These are phyloP conservation scores for Syncerus caffer DNA, from an alignment of 2,797 vertebrate genomes.

Conservation along the genomic window DNA sequence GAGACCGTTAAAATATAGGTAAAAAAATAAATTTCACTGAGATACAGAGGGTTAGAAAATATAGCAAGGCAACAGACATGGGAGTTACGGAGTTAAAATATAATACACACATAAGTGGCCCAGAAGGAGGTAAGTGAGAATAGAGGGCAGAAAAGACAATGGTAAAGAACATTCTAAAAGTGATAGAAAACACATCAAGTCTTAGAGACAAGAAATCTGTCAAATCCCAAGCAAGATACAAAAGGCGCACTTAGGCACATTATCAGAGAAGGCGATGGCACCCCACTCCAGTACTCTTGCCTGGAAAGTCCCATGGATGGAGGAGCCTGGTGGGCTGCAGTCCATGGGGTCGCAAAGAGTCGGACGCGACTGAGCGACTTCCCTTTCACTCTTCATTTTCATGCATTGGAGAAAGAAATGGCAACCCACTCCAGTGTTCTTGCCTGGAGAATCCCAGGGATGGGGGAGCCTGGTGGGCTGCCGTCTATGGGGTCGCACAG, in stretches of 20 bases:
- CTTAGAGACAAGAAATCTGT: not conserved
- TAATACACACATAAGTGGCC: not conserved
- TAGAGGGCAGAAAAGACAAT: not conserved
- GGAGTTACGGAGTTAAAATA: not conserved
- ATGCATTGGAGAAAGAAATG: too few species aligned
- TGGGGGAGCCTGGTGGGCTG: too few species aligned
- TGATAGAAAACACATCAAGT: not conserved
- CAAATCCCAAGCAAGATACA: not conserved
- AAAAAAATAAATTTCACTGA: not conserved
- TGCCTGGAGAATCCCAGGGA: too few species aligned
- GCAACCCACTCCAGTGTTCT: too few species aligned
- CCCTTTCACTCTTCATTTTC: too few species aligned
- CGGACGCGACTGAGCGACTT: accelerated
- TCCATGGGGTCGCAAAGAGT: too few species aligned
- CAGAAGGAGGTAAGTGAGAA: not conserved
- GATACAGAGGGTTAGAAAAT: not conserved
- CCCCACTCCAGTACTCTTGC: too few species aligned
- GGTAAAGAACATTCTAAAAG: not conserved
- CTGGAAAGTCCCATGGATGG: too few species aligned
- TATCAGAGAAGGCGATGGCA: not conserved
- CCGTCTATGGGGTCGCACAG: too few species aligned
- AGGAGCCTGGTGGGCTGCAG: too few species aligned
- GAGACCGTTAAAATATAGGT: not conserved
- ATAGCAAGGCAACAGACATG: not conserved
- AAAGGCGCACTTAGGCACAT: not conserved